These are phyloP conservation scores for Eurystomus gularis DNA, from an alignment of 2,113 vertebrate species.

Conservation along the genomic window DNA sequence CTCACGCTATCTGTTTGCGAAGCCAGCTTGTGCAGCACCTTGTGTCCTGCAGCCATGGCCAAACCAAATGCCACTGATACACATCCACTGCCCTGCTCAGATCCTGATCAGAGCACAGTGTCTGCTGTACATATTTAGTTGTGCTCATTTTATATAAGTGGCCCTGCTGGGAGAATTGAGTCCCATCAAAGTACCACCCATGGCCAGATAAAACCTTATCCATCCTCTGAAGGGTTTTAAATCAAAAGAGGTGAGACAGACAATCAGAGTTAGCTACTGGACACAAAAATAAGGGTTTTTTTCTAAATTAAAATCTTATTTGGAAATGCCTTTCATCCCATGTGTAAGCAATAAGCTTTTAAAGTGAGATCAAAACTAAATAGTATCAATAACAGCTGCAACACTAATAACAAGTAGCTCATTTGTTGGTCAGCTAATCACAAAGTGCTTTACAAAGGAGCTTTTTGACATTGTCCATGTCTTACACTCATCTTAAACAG, in stretches of 20 bases:
- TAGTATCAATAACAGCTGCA: not conserved
- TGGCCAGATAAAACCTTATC: not conserved
- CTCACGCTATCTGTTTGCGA: not conserved
- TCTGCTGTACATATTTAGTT: not conserved
- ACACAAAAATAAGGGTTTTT: fast-evolving
- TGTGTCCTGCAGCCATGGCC: not conserved
- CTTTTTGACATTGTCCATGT: not conserved
- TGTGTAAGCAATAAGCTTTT: not conserved
- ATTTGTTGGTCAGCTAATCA: not conserved
- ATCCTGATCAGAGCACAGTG: not conserved
- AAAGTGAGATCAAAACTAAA: not conserved
- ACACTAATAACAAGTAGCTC: not conserved
- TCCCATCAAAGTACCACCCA: not conserved
- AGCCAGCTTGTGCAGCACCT: not conserved
- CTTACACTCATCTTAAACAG: not conserved
- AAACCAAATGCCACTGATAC: not conserved
- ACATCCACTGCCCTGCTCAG: not conserved
- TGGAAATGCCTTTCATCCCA: not conserved
- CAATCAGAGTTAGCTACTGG: not conserved
- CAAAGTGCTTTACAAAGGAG: not conserved
- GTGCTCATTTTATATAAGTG: not conserved
- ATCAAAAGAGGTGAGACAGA: not conserved
- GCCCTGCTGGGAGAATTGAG: not conserved
- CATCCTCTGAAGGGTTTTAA: not conserved
- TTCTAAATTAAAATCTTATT: not conserved